Base-by-base conservation (phyloP, 2,113 vertebrate genomes). In the Hylia prasina region DNA sequence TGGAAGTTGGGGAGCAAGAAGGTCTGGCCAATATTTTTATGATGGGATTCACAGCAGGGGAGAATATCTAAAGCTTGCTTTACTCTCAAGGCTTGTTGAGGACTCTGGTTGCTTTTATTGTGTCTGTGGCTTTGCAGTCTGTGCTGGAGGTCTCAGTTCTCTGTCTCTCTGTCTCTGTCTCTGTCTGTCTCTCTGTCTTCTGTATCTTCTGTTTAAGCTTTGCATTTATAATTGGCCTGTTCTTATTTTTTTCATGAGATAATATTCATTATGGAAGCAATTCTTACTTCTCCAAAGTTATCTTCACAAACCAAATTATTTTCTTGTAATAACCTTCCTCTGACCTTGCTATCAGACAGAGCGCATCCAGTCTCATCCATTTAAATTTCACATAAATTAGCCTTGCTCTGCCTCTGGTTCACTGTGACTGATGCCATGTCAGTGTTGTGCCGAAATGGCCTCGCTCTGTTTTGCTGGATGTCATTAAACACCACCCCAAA, bases 331-430 rank as follows among this genome's bases (percentile, higher is more conserved):
- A 92, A 94, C 94, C 94, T 96, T 96, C 63, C 64, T 90, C 66
- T 93, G 88, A 95, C 96, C 88, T 95, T 96, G 90, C 60, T 92
- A 15, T 45, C 42, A 88, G 76, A 27, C 33, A 10, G 6, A 66
- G 63, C 79, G 64, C 51, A 86, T 45, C 61, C 79, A n/a, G 12
- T 11, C 51, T 92, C 80, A 78, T 64, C 85, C 82, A 44, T 48
- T 60, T 72, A 39, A 81, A 40, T 47, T 78, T 70, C 78, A 47
- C 23, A 85, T 33, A 40, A 70, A 69, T 77, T 30, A 64, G 11
- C 40, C 27, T 71, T 69, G 50, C 37, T 58, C 24, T 72, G 39
- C 47, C 75, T 86, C 56, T 58, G 78, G 30, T 47, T 76, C 40
- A 2, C 71, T 70, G 39, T 10, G 35, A 35, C 31, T 22, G 40